These are phyloP conservation scores for Zalophus californianus DNA, from an alignment of 2,797 vertebrate genomes.

Conservation along the genomic window DNA sequence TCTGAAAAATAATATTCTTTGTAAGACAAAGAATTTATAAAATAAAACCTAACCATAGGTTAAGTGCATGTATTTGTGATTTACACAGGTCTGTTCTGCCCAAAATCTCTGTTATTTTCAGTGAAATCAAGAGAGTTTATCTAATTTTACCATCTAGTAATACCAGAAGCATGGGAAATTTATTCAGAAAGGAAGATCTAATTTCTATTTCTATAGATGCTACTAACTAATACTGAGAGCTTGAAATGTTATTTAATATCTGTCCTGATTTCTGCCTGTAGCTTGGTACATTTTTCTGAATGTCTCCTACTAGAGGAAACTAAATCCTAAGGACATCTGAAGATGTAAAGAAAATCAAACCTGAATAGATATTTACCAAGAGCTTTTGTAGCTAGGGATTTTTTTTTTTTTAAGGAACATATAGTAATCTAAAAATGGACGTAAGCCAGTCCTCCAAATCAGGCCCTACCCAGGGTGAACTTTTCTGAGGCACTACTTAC, in stretches of 20 bases:
- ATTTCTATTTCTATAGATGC: slow-evolving; percentile 59
- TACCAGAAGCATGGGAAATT: slow-evolving; percentile 31
- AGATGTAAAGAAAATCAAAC: slow-evolving; percentile 38
- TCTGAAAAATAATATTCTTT: slow-evolving; percentile 12
- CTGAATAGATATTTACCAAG: slow-evolving; percentile 3
- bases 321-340: slow-evolving; percentile 43
- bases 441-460: background rate
- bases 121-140: slow-evolving; percentile 2
- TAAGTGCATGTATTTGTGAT: background rate
- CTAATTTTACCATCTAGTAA: slow-evolving; percentile 38
- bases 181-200: slow-evolving; percentile 33
- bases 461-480: background rate
- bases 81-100: slow-evolving; percentile 15
- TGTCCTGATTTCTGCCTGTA: slow-evolving; percentile 18
- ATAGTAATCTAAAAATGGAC: slow-evolving; percentile 30
- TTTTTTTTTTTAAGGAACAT: slow-evolving; percentile 50
- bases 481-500: background rate
- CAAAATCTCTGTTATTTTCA: slow-evolving; percentile 34
- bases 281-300: slow-evolving; percentile 40
- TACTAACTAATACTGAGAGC: background rate
- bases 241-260: slow-evolving; percentile 60
- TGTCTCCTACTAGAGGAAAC: background rate
- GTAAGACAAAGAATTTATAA: background rate
- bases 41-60: background rate
- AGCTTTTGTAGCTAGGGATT: slow-evolving; percentile 5